A percentile compares a stretch with the other conserved stretches of the same genome.
Conservation (phyloP, 2,797 vertebrate species). For the Apodemus agrarius region DNA sequence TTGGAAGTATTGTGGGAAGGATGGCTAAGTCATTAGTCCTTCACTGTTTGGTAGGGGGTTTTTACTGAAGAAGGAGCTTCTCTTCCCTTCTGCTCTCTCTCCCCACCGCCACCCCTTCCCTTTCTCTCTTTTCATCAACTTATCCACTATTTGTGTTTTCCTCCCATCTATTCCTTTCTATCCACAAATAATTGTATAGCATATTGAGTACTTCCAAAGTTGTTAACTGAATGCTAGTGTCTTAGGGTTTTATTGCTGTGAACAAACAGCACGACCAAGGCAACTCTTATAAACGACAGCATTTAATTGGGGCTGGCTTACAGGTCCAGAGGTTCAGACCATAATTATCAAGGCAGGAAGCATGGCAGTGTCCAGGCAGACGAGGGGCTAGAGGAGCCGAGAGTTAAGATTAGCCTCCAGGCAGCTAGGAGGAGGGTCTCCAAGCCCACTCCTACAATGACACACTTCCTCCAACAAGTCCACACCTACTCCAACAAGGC, state of each 20-base stretch:
- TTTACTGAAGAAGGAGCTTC: background rate
- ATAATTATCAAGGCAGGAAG: background rate
- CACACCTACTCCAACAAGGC: background rate
- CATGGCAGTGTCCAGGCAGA: background rate
- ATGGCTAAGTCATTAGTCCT: slow-evolving; percentile 4
- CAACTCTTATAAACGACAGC: background rate
- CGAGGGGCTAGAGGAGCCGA: background rate
- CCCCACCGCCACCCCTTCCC: background rate
- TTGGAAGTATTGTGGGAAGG: slow-evolving; percentile 34
- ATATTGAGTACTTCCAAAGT: background rate
- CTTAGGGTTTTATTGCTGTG: background rate
- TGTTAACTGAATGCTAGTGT: background rate
- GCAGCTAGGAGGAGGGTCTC: background rate
- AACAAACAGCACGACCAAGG: background rate
- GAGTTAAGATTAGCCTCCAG: background rate
- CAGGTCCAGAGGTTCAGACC: background rate
- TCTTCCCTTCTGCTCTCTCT: background rate
- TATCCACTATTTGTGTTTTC: background rate
- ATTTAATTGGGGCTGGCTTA: background rate
- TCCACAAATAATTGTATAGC: background rate
- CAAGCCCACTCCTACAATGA: background rate
- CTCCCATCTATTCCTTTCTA: background rate
- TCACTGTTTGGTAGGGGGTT: background rate
- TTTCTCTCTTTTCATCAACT: background rate
- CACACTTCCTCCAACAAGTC: background rate